Conservation (phyloP, 1,140 invertebrate species). For the Halesus radiatus region DNA sequence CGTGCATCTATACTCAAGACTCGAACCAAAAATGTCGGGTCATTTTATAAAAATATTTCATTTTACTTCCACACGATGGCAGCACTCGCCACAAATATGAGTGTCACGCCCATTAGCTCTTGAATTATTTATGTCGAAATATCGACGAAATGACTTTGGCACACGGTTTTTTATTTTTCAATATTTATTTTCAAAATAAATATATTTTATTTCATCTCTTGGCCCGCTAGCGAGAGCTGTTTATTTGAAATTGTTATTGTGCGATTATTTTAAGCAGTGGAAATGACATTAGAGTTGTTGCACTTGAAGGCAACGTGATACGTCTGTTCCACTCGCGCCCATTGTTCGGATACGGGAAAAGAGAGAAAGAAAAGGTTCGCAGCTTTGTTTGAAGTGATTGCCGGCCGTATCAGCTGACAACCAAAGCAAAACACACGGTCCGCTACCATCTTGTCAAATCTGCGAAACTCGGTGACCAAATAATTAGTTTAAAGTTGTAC, state of each 20-base stretch:
- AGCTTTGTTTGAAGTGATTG: conserved; percentile 29
- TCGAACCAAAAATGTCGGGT: conserved; percentile 13
- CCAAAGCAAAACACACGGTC: conserved; percentile 73
- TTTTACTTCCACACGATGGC: conserved; percentile 17
- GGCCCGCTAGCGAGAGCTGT: neutral
- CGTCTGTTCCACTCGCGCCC: conserved; percentile 17
- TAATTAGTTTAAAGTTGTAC: conserved; percentile 70
- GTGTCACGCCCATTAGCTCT: conserved; percentile 47
- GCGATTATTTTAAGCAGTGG: conserved; percentile 52
- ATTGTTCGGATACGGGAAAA: neutral
- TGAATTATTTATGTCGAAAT: conserved; percentile 41
- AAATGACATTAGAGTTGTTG: conserved; percentile 57
- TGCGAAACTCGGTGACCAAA: conserved; percentile 67
- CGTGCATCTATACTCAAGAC: neutral
- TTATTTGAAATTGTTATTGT: conserved; percentile 37
- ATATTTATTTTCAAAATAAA: conserved; percentile 14
- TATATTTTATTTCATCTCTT: neutral
- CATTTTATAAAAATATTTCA: conserved; percentile 4
- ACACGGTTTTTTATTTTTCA: neutral
- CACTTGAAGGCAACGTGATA: conserved; percentile 34
- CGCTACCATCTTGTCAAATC: conserved; percentile 72
- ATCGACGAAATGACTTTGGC: conserved; percentile 45
- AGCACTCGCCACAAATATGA: neutral
- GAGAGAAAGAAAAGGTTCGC: conserved; percentile 5
- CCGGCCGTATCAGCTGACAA: conserved; percentile 71